Base-by-base conservation (phyloP, 2,888 invertebrate species). In the Troides helena region DNA sequence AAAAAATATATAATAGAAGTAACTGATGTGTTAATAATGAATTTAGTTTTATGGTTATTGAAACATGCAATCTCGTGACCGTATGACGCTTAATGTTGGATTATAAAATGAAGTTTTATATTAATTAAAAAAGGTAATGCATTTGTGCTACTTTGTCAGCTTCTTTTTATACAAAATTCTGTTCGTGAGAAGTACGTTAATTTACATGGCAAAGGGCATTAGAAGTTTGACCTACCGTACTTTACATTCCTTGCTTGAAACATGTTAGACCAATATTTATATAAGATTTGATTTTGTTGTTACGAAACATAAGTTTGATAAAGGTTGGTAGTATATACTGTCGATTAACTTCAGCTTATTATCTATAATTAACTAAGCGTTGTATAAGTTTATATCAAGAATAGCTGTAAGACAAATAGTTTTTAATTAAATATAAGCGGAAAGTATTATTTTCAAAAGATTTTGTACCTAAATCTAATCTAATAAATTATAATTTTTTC, bases 21-120 rank as follows among this genome's bases (percentile, higher is more conserved):
- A 53, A 53, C 18, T 53, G 53, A 53, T n/a, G 53, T n/a, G 6
- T 18, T n/a, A 53, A n/a, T 53, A 5, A n/a, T n/a, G 8, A 53
- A n/a, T n/a, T 53, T 53, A 53, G 46, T 17, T 68, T 68, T 63
- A 10, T 58, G 36, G 21, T 63, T 53, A 65, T 21, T 56, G 30
- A 14, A 60, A 69, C 68, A 69, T 62, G 69, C 69, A 61, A 69
- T 69, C 12, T 69, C 69, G 69, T 65, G 69, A 69, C 69, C 46
- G 62, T 62, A 62, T 14, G 23, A 46, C 30, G 64, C 56, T 57
- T 62, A 50, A 65, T 21, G 39, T 12, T 65, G 17, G 62, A 56
- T 58, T 62, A 63, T 43, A 69, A 69, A 65, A 61, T 39, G 14
- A 36, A 7, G 53, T 53, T 53, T 53, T n/a, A 53, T 23, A 53